A percentile compares a stretch with the other conserved stretches of the same genome.
Conservation (phyloP, 2,797 vertebrate species). For the Sebastes baramenuke region DNA sequence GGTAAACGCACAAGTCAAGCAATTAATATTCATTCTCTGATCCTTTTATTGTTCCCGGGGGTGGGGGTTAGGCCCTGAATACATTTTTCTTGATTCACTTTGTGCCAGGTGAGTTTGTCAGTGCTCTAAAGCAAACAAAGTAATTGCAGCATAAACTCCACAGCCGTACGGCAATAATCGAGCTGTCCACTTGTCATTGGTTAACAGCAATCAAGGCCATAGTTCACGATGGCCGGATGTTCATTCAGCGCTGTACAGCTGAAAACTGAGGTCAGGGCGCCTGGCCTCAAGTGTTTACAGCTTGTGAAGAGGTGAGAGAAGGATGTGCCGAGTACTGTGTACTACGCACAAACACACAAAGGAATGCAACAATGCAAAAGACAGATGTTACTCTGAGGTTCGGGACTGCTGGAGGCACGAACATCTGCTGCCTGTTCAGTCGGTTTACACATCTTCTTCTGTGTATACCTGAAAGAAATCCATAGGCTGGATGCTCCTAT, state of each 20-base stretch:
- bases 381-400: neutral
- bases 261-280: neutral
- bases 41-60: constrained; percentile 2
- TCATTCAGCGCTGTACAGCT: neutral
- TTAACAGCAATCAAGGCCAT: neutral
- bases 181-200: neutral
- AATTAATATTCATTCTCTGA: constrained; percentile 20
- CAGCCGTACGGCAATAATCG: neutral
- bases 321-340: neutral
- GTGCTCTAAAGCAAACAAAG: constrained; percentile 42
- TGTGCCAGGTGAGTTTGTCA: constrained; percentile 21
- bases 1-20: neutral
- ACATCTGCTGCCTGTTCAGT: neutral
- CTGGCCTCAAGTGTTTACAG: neutral
- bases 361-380: neutral
- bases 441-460: neutral
- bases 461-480: neutral
- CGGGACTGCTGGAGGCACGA: neutral
- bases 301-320: neutral
- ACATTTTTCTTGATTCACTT: constrained; percentile 1
- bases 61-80: neutral
- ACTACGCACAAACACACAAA: neutral
- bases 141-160: constrained; percentile 37
- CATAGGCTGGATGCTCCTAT: neutral
- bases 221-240: neutral